Evolutionary conservation across 2,113 vertebrate genomes (phyloP).

Genomic region (Pluvianellus socialis): DNA sequence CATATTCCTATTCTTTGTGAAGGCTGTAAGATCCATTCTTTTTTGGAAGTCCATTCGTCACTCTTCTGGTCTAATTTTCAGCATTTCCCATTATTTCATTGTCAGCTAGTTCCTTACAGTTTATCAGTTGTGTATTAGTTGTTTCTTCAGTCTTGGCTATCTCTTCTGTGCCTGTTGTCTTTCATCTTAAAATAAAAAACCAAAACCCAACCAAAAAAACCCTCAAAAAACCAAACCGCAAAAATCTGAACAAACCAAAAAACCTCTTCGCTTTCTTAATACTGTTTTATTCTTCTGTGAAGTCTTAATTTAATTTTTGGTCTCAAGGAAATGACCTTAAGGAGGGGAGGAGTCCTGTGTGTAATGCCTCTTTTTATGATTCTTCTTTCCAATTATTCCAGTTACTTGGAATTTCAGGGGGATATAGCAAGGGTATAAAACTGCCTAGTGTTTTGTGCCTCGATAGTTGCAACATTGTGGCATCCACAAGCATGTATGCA

Average conservation of each 20-base stretch:
- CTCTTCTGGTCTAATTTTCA: not conserved
- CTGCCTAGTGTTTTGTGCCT: not conserved
- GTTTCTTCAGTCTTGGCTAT: not conserved
- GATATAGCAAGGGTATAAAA: not conserved
- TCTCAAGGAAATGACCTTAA: not conserved
- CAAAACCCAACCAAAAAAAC: not conserved
- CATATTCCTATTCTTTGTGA: not conserved
- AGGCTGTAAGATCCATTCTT: not conserved
- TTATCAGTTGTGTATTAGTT: not conserved
- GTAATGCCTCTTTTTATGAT: not conserved
- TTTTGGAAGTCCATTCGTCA: not conserved
- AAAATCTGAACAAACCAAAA: no score
- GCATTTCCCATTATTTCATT: not conserved
- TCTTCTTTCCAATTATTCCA: not conserved
- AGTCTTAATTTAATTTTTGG: not conserved
- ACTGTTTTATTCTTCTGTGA: not conserved
- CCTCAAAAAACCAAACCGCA: not conserved
- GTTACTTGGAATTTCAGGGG: slow-evolving; percentile 28
- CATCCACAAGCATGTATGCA: not conserved
- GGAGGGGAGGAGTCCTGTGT: not conserved
- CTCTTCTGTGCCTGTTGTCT: not conserved
- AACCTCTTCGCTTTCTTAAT: not conserved
- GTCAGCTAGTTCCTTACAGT: not conserved
- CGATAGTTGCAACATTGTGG: not conserved
- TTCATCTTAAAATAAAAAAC: not conserved